Conservation (phyloP, 2,888 invertebrate genomes). For the Bimastos eiseni region DNA sequence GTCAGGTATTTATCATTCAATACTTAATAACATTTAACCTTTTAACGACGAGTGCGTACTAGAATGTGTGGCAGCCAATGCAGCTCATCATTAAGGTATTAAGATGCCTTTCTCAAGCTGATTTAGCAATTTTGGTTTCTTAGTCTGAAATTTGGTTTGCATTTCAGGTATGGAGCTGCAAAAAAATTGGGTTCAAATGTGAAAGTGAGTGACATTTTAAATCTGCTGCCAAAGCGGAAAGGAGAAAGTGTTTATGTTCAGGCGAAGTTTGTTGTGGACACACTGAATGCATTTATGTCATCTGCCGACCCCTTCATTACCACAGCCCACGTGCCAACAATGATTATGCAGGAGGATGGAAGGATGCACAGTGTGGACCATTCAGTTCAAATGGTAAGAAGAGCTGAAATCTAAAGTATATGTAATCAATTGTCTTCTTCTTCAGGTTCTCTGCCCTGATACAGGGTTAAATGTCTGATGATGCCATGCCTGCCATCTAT, state of each 20-base stretch:
- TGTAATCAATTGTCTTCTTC: background rate
- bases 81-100: too few species aligned
- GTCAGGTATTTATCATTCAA: too few species aligned
- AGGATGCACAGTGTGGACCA: background rate
- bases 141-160: background rate
- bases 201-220: slow-evolving; percentile 49
- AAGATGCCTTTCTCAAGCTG: too few species aligned
- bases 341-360: slow-evolving; percentile 7
- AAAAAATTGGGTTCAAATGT: slow-evolving; percentile 47
- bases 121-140: background rate
- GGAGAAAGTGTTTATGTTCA: slow-evolving; percentile 53
- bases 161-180: slow-evolving; percentile 48
- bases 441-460: too few species aligned
- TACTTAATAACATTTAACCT: too few species aligned
- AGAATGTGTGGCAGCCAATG: too few species aligned
- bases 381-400: slow-evolving; percentile 31
- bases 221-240: slow-evolving; percentile 47
- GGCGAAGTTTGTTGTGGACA: slow-evolving; percentile 55
- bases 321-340: slow-evolving; percentile 51
- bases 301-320: slow-evolving; percentile 54
- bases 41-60: too few species aligned
- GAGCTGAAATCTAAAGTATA: background rate
- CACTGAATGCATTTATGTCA: slow-evolving; percentile 53
- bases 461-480: too few species aligned
- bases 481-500: too few species aligned